Evolutionary conservation across 2,797 vertebrate species (phyloP).

Genomic region (Odontamblyopus rebecca): DNA sequence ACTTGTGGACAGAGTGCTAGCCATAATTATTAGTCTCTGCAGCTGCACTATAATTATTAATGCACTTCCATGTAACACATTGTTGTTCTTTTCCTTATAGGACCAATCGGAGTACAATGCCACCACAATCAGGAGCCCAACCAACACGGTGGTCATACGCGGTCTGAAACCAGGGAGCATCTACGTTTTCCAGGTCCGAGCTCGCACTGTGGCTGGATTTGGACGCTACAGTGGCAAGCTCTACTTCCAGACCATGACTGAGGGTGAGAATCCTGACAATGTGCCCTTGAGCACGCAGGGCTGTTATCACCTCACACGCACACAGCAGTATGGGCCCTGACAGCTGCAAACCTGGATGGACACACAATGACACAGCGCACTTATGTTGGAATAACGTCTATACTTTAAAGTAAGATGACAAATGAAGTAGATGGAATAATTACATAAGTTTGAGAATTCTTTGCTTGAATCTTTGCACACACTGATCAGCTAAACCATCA

Average conservation of each 20-base stretch:
- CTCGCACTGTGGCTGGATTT: constrained; percentile 94
- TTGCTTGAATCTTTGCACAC: no score
- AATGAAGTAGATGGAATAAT: background rate
- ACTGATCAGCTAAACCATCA: no score
- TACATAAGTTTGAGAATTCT: background rate
- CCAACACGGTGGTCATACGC: constrained; percentile 94
- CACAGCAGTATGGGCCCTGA: constrained; percentile 32
- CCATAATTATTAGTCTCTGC: constrained; percentile 25
- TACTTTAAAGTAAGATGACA: background rate
- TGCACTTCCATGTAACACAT: constrained; percentile 16
- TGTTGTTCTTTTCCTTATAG: constrained; percentile 63
- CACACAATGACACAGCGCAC: constrained; percentile 19
- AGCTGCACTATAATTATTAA: constrained; percentile 40
- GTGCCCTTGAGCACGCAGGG: constrained; percentile 48
- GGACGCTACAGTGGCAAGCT: constrained; percentile 98
- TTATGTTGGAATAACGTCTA: background rate
- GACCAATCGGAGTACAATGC: constrained; percentile 92
- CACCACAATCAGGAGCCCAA: constrained; percentile 89
- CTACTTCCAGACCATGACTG: constrained; percentile 99
- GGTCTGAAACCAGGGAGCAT: constrained; percentile 94
- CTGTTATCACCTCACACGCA: constrained; percentile 55
- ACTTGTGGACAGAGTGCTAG: constrained; percentile 23
- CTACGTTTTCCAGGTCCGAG: constrained; percentile 99
- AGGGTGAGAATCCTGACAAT: constrained; percentile 82
- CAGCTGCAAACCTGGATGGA: constrained; percentile 48